These are phyloP conservation scores for Choloepus didactylus DNA, from an alignment of 2,797 vertebrate genomes.

Conservation along the genomic window DNA sequence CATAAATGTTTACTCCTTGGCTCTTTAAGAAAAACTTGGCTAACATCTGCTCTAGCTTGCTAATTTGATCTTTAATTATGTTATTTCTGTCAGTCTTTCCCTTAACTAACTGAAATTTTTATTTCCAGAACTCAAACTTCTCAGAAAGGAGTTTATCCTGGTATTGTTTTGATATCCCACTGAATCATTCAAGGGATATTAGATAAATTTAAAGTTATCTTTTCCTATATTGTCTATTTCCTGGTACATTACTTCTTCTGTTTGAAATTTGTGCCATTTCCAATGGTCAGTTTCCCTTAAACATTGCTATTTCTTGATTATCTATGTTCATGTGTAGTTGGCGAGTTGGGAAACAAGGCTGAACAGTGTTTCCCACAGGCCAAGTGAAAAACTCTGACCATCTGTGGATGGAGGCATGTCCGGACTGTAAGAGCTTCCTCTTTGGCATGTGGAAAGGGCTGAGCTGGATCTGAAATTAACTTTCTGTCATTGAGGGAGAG, in stretches of 20 bases:
- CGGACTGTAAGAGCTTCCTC: not conserved
- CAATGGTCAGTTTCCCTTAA: not conserved
- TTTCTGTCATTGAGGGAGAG: not conserved
- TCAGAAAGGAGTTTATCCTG: not conserved
- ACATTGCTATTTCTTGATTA: not conserved
- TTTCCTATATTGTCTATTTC: constrained; percentile 36
- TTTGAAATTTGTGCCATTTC: constrained; percentile 1
- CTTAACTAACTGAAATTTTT: not conserved
- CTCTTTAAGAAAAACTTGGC: not conserved
- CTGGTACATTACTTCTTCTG: not conserved
- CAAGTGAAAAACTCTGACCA: not conserved
- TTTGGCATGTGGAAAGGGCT: not conserved
- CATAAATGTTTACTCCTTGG: not conserved
- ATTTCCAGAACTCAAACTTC: not conserved
- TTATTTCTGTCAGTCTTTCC: not conserved
- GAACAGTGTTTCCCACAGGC: not conserved
- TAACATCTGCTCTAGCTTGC: not conserved
- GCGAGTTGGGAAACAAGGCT: not conserved
- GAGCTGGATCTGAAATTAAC: constrained; percentile 17
- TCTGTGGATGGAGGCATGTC: not conserved
- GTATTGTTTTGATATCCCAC: not conserved
- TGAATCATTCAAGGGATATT: not conserved
- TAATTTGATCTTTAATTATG: not conserved
- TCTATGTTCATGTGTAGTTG: not conserved
- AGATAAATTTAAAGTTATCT: not conserved